Conservation (phyloP, 2,888 invertebrate genomes). For the Anthrax anthrax region DNA sequence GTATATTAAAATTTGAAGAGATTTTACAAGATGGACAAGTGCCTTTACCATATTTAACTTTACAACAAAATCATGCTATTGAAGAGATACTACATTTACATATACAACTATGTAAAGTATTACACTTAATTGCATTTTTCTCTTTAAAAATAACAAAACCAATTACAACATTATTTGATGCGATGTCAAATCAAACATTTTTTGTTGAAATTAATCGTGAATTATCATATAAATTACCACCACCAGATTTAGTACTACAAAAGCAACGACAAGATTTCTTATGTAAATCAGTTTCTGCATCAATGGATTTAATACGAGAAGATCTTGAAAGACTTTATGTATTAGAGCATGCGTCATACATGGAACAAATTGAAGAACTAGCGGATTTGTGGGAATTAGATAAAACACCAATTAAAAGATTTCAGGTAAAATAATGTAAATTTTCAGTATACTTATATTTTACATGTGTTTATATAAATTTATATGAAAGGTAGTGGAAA, state of each 20-base stretch:
- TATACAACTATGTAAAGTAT: conserved; percentile 58
- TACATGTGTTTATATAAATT: no score
- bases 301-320: conserved; percentile 56
- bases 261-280: conserved; percentile 57
- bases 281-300: conserved; percentile 54
- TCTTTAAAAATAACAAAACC: conserved; percentile 59
- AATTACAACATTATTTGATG: conserved; percentile 62
- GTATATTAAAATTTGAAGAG: conserved; percentile 29
- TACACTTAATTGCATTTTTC: conserved; percentile 68
- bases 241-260: conserved; percentile 53
- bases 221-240: conserved; percentile 44
- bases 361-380: conserved; percentile 52
- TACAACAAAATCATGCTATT: conserved; percentile 60
- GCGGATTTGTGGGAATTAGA: conserved; percentile 67
- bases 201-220: conserved; percentile 33
- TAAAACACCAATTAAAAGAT: conserved; percentile 54
- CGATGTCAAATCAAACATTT: conserved; percentile 44
- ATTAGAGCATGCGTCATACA: conserved; percentile 48
- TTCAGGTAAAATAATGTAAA: conserved; percentile 45
- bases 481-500: conserved; percentile 37
- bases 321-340: conserved; percentile 39
- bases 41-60: conserved; percentile 55
- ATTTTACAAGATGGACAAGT: conserved; percentile 30
- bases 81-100: conserved; percentile 65
- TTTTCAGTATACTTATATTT: no score